Evolutionary conservation across 2,888 invertebrate genomes (phyloP).

Genomic region (Eugnorisma glareosa): DNA sequence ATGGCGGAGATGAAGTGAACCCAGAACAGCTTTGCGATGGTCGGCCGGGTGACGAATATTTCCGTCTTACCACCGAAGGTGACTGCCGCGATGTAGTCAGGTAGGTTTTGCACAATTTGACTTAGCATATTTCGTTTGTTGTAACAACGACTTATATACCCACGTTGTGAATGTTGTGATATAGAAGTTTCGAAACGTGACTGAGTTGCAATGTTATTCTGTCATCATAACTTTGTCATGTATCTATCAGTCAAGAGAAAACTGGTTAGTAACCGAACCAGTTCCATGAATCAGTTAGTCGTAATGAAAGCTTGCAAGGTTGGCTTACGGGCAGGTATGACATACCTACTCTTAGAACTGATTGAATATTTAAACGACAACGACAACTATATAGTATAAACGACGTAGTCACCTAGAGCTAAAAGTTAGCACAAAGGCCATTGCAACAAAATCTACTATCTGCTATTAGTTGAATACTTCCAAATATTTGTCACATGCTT

Average conservation of each 20-base stretch:
- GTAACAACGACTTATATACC: slow-evolving; percentile 47
- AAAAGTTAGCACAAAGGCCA: slow-evolving; percentile 10
- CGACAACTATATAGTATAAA: slow-evolving; percentile 15
- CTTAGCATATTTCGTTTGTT: slow-evolving; percentile 51
- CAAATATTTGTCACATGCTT: slow-evolving; percentile 19
- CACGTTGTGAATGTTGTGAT: slow-evolving; percentile 52
- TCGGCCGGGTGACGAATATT: slow-evolving; percentile 97
- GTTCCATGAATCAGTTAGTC: slow-evolving; percentile 69
- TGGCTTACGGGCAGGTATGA: slow-evolving; percentile 56
- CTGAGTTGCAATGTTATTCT: slow-evolving; percentile 67
- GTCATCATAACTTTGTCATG: slow-evolving; percentile 72
- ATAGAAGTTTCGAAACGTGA: slow-evolving; percentile 60
- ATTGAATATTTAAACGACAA: slow-evolving; percentile 21
- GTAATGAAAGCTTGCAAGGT: slow-evolving; percentile 73
- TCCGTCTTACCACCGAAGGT: slow-evolving; percentile 95
- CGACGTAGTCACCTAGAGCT: not conserved
- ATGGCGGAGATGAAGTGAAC: slow-evolving; percentile 91
- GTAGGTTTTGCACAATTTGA: slow-evolving; percentile 86
- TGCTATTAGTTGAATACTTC: not conserved
- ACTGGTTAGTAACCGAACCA: slow-evolving; percentile 70
- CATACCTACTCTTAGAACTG: slow-evolving; percentile 20
- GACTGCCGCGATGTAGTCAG: slow-evolving; percentile 98
- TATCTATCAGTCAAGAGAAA: slow-evolving; percentile 71
- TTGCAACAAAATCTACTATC: not conserved
- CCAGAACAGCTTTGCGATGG: slow-evolving; percentile 96